Evolutionary conservation across 2,888 invertebrate genomes (phyloP).

Genomic region (Stegana nigrithorax): DNA sequence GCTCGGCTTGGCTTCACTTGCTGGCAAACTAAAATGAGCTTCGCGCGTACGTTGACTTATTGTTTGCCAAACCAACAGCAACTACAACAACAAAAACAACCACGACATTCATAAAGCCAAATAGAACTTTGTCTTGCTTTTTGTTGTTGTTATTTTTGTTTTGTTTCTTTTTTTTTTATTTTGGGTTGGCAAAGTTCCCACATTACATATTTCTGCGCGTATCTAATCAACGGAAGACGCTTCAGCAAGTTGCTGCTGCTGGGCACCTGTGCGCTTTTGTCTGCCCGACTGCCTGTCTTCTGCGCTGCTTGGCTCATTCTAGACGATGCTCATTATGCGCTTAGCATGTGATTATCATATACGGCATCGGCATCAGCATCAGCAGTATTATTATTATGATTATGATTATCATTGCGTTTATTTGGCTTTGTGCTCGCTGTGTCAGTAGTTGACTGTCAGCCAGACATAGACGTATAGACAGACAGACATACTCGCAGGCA

Average conservation of each 20-base stretch:
- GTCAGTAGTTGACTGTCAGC: not conserved
- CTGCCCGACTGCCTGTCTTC: no score
- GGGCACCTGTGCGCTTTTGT: not conserved
- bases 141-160: constrained; percentile 26
- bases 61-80: no score
- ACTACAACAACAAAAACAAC: constrained; percentile 23
- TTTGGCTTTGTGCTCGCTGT: not conserved
- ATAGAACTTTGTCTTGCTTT: constrained; percentile 3
- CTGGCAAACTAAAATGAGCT: no score
- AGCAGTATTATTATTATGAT: not conserved
- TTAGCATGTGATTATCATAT: not conserved
- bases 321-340: no score
- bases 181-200: no score
- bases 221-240: no score
- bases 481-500: no score
- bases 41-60: not conserved
- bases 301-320: no score
- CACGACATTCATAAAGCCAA: no score
- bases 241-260: not conserved
- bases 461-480: no score
- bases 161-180: constrained; percentile 16
- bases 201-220: no score
- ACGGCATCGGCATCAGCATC: not conserved
- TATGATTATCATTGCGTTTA: not conserved
- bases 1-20: not conserved